Evolutionary conservation across 2,888 invertebrate genomes (phyloP).

Genomic region (Allolobophora icterica): DNA sequence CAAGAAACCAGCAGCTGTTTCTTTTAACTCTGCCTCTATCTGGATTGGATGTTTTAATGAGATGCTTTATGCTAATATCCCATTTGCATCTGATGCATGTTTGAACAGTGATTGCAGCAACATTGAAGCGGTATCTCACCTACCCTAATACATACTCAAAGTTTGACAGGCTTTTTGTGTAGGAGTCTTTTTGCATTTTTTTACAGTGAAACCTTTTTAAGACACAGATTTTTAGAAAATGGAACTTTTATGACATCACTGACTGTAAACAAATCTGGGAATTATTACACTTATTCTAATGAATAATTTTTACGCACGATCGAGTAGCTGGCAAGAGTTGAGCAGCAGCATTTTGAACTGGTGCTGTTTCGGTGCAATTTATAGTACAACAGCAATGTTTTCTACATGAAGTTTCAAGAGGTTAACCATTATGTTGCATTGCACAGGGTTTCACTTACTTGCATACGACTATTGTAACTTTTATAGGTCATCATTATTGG

Average conservation of each 20-base stretch:
- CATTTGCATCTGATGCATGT: too few relatives aligned
- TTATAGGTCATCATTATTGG: neutral
- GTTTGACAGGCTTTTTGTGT: constrained; percentile 5
- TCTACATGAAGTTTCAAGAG: too few relatives aligned
- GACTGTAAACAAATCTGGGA: too few relatives aligned
- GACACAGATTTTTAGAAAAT: neutral
- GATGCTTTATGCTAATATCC: neutral
- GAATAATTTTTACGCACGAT: too few relatives aligned
- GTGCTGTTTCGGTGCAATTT: neutral
- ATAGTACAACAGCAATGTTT: neutral
- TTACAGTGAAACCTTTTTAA: neutral
- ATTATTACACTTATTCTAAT: too few relatives aligned
- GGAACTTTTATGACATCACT: too few relatives aligned
- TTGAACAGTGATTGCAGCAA: neutral
- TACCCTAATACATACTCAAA: neutral
- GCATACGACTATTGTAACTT: neutral
- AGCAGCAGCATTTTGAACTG: neutral
- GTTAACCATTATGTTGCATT: neutral
- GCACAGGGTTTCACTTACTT: neutral
- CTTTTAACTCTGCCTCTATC: neutral
- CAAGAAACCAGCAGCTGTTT: neutral
- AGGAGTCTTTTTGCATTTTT: neutral
- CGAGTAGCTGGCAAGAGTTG: too few relatives aligned
- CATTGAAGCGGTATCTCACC: neutral
- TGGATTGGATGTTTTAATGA: neutral